Evolutionary conservation across 2,888 invertebrate genomes (phyloP).

Genomic region (Asteroscopus sphinx): DNA sequence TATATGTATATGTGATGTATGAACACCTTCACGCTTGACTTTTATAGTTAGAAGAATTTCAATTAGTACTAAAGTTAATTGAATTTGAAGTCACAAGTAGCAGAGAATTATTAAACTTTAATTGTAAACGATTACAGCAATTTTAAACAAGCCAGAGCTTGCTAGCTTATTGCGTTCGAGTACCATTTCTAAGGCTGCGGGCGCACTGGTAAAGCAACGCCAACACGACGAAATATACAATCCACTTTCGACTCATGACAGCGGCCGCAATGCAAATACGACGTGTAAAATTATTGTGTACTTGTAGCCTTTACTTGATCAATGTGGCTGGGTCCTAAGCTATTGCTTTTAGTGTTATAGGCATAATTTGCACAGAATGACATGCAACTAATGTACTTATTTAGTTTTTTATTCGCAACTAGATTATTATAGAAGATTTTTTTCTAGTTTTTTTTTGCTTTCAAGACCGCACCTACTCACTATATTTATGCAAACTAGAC

Average conservation of each 20-base stretch:
- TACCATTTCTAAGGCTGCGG: slow-evolving; percentile 5
- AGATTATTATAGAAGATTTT: slow-evolving; percentile 29
- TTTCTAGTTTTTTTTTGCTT: slow-evolving; percentile 54
- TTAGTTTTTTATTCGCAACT: slow-evolving; percentile 23
- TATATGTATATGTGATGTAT: too few species aligned
- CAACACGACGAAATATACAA: slow-evolving; percentile 5
- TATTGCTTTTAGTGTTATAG: slow-evolving; percentile 14
- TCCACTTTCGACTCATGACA: slow-evolving; percentile 12
- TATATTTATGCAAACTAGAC: slow-evolving; percentile 65
- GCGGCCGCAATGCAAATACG: slow-evolving; percentile 16
- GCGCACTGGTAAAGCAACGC: slow-evolving; percentile 3
- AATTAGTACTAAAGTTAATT: too few species aligned
- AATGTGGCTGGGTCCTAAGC: neutral
- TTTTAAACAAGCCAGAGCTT: neutral
- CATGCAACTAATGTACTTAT: slow-evolving; percentile 7
- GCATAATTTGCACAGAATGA: slow-evolving; percentile 29
- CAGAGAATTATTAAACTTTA: too few species aligned
- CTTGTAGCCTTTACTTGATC: neutral
- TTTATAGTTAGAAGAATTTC: too few species aligned
- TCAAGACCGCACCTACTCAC: slow-evolving; percentile 22
- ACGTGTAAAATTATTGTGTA: slow-evolving; percentile 5
- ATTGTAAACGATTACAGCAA: neutral
- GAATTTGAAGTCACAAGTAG: too few species aligned
- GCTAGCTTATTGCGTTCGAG: neutral
- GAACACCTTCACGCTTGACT: too few species aligned